These are phyloP conservation scores for Amazona vittata DNA, from an alignment of 2,113 vertebrate genomes.

Conservation along the genomic window DNA sequence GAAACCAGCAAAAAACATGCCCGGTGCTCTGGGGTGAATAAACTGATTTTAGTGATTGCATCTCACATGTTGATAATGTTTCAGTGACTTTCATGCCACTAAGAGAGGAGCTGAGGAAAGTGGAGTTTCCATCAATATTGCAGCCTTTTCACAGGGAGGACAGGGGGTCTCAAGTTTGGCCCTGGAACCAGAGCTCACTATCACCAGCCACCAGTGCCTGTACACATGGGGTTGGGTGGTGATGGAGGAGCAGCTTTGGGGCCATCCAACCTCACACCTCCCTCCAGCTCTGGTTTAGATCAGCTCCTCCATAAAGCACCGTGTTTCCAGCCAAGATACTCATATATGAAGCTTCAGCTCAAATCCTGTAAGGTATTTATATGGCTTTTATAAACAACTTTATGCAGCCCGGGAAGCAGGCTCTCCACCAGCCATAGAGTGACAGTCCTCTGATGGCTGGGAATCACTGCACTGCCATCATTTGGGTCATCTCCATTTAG, in stretches of 20 bases:
- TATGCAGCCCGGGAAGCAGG: neutral
- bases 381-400: neutral
- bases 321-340: neutral
- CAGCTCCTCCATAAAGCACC: fast-evolving
- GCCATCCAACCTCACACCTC: neutral
- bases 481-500: neutral
- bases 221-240: fast-evolving
- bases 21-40: neutral
- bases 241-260: neutral
- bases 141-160: fast-evolving
- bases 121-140: fast-evolving
- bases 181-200: fast-evolving
- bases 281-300: neutral
- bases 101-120: neutral
- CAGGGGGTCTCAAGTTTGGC: fast-evolving
- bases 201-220: fast-evolving
- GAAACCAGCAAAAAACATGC: neutral
- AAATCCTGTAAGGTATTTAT: neutral
- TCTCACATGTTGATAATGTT: fast-evolving
- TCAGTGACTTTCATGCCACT: fast-evolving
- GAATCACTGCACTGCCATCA: fast-evolving
- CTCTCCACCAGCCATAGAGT: neutral
- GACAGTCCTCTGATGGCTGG: fast-evolving
- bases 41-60: neutral
- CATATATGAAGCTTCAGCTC: neutral